phyloP scores from a whole-genome alignment of 2,888 invertebrate genomes.

The Theretra japonica region DNA sequence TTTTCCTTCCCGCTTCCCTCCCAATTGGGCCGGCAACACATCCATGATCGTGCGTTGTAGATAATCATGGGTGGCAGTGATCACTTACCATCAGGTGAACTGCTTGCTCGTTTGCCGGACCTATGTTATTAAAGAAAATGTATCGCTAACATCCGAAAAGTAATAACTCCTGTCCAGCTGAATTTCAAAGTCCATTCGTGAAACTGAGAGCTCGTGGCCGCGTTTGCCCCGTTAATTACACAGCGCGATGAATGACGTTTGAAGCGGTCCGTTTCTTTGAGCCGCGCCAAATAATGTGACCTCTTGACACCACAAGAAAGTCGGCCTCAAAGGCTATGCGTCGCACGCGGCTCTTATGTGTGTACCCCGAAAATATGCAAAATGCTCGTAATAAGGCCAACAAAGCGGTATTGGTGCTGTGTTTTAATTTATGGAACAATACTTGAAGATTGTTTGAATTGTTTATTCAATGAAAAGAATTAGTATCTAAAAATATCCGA shows the following conservation, averaged over 20 bases:
- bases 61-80: too few relatives aligned
- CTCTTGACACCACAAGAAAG: conserved; percentile 22
- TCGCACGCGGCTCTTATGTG: neutral
- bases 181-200: neutral
- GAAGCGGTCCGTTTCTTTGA: conserved; percentile 26
- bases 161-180: neutral
- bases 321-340: neutral
- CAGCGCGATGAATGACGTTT: conserved; percentile 20
- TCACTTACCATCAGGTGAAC: too few relatives aligned
- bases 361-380: neutral
- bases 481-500: too few relatives aligned
- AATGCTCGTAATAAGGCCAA: neutral
- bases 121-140: too few relatives aligned
- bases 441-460: too few relatives aligned
- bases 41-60: too few relatives aligned
- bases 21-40: too few relatives aligned
- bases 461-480: too few relatives aligned
- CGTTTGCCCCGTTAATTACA: conserved; percentile 27
- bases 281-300: conserved; percentile 21
- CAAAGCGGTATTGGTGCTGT: neutral
- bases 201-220: conserved; percentile 11
- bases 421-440: neutral
- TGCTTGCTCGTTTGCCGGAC: too few relatives aligned
- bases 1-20: too few relatives aligned
- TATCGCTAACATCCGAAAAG: too few relatives aligned